A percentile compares a stretch with the other conserved stretches of the same genome.
Evolutionary conservation across 2,113 vertebrate genomes (phyloP).

Genomic region (Cygnus atratus): DNA sequence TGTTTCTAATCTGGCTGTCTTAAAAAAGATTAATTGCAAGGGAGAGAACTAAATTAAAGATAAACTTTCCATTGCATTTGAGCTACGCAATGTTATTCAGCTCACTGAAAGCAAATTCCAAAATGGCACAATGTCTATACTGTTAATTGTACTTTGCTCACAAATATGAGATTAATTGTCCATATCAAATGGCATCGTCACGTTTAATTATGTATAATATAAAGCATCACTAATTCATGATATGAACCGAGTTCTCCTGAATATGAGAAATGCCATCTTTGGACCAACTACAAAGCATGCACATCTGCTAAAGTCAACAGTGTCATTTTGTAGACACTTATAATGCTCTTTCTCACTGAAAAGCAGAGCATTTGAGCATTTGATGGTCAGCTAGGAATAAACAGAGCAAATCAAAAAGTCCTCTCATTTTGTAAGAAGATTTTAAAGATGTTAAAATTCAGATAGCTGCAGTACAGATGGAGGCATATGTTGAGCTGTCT

Average conservation of each 20-base stretch:
- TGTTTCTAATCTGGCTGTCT: slow-evolving; percentile 15
- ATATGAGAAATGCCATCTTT: not conserved
- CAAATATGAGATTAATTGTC: slow-evolving; percentile 47
- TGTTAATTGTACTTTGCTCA: slow-evolving; percentile 48
- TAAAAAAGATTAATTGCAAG: slow-evolving; percentile 38
- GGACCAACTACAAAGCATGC: not conserved
- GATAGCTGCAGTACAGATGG: not conserved
- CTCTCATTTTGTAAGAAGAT: not conserved
- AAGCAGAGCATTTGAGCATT: not conserved
- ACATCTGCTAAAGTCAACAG: slow-evolving; percentile 42
- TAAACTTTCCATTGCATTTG: slow-evolving; percentile 26
- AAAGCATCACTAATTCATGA: slow-evolving; percentile 19
- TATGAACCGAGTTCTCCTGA: not conserved
- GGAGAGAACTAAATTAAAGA: slow-evolving; percentile 49
- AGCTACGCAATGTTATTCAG: slow-evolving; percentile 1
- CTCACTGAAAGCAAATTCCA: slow-evolving; percentile 24
- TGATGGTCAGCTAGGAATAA: not conserved
- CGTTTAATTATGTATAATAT: slow-evolving; percentile 56
- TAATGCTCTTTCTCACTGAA: not conserved
- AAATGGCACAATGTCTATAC: slow-evolving; percentile 7
- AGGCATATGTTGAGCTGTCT: not conserved
- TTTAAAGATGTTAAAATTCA: not conserved
- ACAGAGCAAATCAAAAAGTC: not conserved
- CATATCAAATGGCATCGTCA: slow-evolving; percentile 50
- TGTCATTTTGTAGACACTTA: not conserved